Evolutionary conservation across 2,113 vertebrate species (phyloP), one percentile per base, ranked within the genome.

Genomic region (Corythornis madagascariensis): DNA sequence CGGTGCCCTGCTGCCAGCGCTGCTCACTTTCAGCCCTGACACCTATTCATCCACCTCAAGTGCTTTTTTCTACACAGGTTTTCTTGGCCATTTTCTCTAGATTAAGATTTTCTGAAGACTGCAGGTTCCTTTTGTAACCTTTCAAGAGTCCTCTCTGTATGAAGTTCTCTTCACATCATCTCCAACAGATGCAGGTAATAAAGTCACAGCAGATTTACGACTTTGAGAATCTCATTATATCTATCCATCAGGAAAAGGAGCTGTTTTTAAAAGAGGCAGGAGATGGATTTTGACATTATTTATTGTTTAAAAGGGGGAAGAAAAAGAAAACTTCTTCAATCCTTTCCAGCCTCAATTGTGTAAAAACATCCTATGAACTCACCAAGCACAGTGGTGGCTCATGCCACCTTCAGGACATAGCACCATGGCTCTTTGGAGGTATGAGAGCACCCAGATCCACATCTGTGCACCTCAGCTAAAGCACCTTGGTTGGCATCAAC

Each of bases 141-240:
- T 96, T 92, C 66, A 57, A 95, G 96, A 93, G 28, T 57, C 84
- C 90, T 90, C 83, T 71, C 45, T 88, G 55, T 94, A 90, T 76
- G 73, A 94, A 92, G 89, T 85, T 88, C 85, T 91, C 91, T 88
- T 87, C 79, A 92, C 79, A 89, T 90, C 73, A 61, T 79, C 53
- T 95, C 71, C 89, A 83, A 57, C 61, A 25, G 50, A 77, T 76
- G 60, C 84, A 88, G 77, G 83, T 70, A 93, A 89, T 96, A 90
- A 92, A 96, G 93, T 86, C 57, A 1, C 75, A 83, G 92, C 83
- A 95, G 88, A 91, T 33, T 86, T 94, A 90, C 1, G 47, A 65
- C 48, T 19, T 57, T 45, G 43, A 94, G 74, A 94, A 89, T 92
- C 89, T 94, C 95, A 92, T 96, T 95, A 71, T 88, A 80, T 60